These are phyloP conservation scores for Caenorhabditis zanzibari DNA, from an alignment of 2,888 invertebrate genomes.

Conservation along the genomic window DNA sequence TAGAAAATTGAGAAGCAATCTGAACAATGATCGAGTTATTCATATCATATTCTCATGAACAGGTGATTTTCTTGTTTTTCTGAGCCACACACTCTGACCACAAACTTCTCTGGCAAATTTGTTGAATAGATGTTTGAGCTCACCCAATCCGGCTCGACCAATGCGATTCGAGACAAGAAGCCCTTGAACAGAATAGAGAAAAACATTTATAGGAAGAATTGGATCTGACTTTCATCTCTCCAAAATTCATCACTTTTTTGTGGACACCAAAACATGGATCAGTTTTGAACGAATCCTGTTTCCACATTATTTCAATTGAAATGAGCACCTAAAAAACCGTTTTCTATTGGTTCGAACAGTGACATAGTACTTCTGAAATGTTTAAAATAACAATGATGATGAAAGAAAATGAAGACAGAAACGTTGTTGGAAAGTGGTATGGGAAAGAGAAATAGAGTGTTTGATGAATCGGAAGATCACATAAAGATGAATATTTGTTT, in stretches of 20 bases:
- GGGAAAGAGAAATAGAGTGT: neutral
- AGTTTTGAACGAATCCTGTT: conserved; percentile 12
- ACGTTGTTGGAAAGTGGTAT: neutral
- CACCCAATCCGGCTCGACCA: conserved; percentile 31
- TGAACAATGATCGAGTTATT: conserved; percentile 11
- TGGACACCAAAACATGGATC: conserved; percentile 3
- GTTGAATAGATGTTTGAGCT: conserved; percentile 34
- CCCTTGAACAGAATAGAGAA: conserved; percentile 11
- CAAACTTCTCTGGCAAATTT: conserved; percentile 19
- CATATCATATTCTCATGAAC: conserved; percentile 7
- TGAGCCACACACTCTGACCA: conserved; percentile 30
- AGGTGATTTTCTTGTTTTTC: conserved; percentile 40
- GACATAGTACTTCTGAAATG: neutral
- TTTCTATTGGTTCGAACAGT: conserved; percentile 7
- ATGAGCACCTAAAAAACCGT: conserved; percentile 28
- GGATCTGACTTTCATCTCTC: conserved; percentile 10
- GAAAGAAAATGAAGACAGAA: neutral
- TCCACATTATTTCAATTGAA: conserved; percentile 30
- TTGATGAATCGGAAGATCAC: no score
- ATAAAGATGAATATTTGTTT: no score
- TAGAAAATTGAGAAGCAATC: conserved; percentile 17
- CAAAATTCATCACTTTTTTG: conserved; percentile 19
- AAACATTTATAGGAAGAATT: neutral
- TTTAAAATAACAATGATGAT: neutral
- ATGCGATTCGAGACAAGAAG: conserved; percentile 30